Conservation (phyloP, 2,888 invertebrate genomes). For the Phyllotreta cruciferae region DNA sequence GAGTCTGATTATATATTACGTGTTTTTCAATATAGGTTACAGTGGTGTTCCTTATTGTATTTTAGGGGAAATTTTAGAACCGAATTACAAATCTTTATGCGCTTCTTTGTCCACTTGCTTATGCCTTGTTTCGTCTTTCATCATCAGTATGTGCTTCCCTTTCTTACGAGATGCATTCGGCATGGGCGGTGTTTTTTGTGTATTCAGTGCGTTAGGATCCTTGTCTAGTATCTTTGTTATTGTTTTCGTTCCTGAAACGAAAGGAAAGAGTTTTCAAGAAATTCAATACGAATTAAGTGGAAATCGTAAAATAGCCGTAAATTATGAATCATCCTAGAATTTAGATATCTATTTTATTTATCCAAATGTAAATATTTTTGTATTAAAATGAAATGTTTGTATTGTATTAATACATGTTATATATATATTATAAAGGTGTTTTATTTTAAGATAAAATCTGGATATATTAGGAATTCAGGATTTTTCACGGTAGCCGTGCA, state of each 20-base stretch:
- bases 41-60: slow-evolving; percentile 83
- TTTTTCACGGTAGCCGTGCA: too few species aligned
- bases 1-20: slow-evolving; percentile 73
- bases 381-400: too few species aligned
- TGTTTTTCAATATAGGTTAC: slow-evolving; percentile 72
- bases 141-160: slow-evolving; percentile 37
- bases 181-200: slow-evolving; percentile 32
- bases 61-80: slow-evolving; percentile 80
- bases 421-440: too few species aligned
- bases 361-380: neutral
- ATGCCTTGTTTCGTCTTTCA: slow-evolving; percentile 33
- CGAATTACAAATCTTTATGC: slow-evolving; percentile 75
- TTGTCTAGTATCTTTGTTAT: slow-evolving; percentile 25
- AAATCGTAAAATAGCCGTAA: neutral
- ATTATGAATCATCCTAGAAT: slow-evolving; percentile 1
- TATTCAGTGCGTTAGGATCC: neutral
- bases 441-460: too few species aligned
- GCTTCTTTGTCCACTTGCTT: slow-evolving; percentile 30
- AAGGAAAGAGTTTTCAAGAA: slow-evolving; percentile 34
- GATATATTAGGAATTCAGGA: too few species aligned
- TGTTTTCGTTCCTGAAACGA: slow-evolving; percentile 38
- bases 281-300: slow-evolving; percentile 25
- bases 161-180: slow-evolving; percentile 25
- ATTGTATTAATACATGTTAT: too few species aligned
- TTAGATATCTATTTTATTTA: neutral